Evolutionary conservation across 2,888 invertebrate genomes (phyloP).

Genomic region (Chloromyia formosa): DNA sequence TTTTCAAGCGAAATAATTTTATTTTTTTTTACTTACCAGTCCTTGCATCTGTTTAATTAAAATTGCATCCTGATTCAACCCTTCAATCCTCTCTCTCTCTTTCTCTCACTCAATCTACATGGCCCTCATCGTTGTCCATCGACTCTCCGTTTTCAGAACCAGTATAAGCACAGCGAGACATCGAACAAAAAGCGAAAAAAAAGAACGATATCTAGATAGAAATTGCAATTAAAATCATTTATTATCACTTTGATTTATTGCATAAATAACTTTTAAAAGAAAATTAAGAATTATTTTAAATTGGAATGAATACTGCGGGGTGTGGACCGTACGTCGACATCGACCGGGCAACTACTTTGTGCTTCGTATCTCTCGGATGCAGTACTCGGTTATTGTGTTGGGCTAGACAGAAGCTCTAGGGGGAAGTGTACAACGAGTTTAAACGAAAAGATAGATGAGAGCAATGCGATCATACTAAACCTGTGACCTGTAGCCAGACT

Average conservation of each 20-base stretch:
- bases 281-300: conserved; percentile 15
- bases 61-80: conserved; percentile 1
- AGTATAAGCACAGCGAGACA: background rate
- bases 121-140: background rate
- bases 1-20: no score
- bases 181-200: background rate
- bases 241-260: conserved; percentile 19
- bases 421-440: no score
- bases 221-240: conserved; percentile 21
- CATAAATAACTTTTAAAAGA: conserved; percentile 4
- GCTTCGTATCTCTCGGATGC: no score
- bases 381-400: no score
- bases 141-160: no score
- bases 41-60: background rate
- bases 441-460: no score
- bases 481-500: no score
- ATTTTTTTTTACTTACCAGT: background rate
- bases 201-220: background rate
- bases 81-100: background rate
- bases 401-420: no score
- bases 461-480: no score
- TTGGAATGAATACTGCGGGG: background rate
- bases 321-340: no score
- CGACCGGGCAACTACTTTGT: no score
- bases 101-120: background rate